Evolutionary conservation across 2,888 invertebrate species (phyloP), one percentile per base, ranked within the genome.

Genomic region (Cinara cedri): DNA sequence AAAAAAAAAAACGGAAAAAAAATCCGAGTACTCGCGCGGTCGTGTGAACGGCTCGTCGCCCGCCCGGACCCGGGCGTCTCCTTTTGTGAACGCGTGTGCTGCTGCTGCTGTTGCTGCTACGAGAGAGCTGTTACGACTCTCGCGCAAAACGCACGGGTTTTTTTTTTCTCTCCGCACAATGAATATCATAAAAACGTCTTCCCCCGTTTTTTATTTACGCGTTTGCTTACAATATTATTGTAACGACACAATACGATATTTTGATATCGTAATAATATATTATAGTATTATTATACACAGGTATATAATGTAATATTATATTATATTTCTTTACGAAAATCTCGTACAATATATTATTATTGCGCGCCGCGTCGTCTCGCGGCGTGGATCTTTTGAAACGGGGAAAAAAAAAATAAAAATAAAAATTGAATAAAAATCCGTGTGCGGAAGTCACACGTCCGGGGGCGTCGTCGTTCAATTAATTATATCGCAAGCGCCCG

Each of bases 371-470:
- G 60, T 34, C 6, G 3, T 60, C 60, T 26, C 8, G 19, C 42
- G 63, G 34, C 6, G 3, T 34, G 3, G 42, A 19, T 19, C 66
- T 66, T 49, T 66, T 49, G 46, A 66, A 75, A n/a, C n/a, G 34
- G 6, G 34, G 3, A 34, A 34, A 34, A 34, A 34, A 34, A 34
- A 4, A 34, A 34, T 34, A 34, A 34, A 34, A 34, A 3, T 3
- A 34, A 34, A 34, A 4, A 34, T 34, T n/a, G n/a, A n/a, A n/a
- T n/a, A n/a, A n/a, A n/a, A 65, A 65, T 65, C 65, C 55, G 42
- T 10, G 51, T 9, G 44, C 75, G 75, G 75, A 75, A 75, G 65
- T 75, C 75, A 55, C 54, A 75, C 75, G 75, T 75, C 75, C 75
- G 65, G 54, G 54, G 75, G 65, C 75, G 65, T 16, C 74, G 63